These are phyloP conservation scores for Rhea americana DNA, from an alignment of 2,113 vertebrate genomes.

Conservation along the genomic window DNA sequence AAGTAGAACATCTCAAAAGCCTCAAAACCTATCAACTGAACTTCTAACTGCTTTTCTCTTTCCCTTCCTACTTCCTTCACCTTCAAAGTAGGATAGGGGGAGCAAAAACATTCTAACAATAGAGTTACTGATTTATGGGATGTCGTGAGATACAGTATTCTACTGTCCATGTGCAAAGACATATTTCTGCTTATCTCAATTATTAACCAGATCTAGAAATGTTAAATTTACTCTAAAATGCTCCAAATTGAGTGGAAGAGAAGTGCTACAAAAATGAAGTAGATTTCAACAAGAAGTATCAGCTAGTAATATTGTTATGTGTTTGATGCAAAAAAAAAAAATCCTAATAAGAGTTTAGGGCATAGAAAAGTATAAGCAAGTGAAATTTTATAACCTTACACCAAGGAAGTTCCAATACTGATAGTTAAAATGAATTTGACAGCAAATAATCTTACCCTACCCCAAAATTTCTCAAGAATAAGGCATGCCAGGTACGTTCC, in stretches of 20 bases:
- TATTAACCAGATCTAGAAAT: background rate
- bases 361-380: no score
- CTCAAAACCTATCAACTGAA: background rate
- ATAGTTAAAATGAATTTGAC: background rate
- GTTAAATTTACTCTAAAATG: fast-evolving
- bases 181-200: background rate
- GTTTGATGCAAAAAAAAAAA: background rate
- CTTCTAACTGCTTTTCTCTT: background rate
- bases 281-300: background rate
- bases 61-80: background rate
- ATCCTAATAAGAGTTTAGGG: background rate
- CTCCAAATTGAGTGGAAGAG: background rate
- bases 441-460: background rate
- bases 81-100: background rate
- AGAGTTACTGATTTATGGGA: background rate
- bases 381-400: no score
- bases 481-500: background rate
- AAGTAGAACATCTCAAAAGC: background rate
- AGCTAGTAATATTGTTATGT: fast-evolving
- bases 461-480: fast-evolving
- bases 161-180: background rate
- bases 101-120: background rate
- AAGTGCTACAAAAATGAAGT: background rate
- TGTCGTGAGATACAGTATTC: no score
- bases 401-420: background rate